Evolutionary conservation across 2,888 invertebrate genomes (phyloP), one percentile per base, ranked within the genome.

Genomic region (Cantharis lateralis): DNA sequence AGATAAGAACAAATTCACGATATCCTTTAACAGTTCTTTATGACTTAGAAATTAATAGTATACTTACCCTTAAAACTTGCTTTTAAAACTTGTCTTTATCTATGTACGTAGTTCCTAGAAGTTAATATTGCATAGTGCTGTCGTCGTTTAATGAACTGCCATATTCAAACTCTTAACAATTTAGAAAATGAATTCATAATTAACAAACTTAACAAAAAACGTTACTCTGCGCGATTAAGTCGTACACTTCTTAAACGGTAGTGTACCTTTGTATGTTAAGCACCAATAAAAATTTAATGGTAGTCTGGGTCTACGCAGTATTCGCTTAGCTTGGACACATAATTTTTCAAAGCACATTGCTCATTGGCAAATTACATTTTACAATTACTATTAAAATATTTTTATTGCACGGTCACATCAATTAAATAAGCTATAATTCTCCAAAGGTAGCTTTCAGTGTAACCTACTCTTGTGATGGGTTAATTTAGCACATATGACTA

Each of bases 1-100:
- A 66, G 77, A 77, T 77, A 77, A 77, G 74, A 61, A 73, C 64
- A 66, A 66, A 66, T 66, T 66, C 64, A 66, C 24, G 64, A 66
- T 66, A 66, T 66, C 64, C 64, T 66, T 66, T 66, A 66, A 66
- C 18, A 20, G 64, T 66, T 66, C 64, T 66, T 66, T 66, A 66
- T 20, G 64, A 66, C 20, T 24, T 24, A 18, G 13, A 66, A 66
- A 66, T 66, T 66, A 66, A 66, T 66, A 66, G 64, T n/a, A 20
- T n/a, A 18, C 18, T 20, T 66, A 18, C 18, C 18, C 20, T 66
- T 24, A 66, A 66, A 66, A 66, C 64, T 66, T 20, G 18, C 64
- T 66, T 20, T n/a, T n/a, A n/a, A 66, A 66, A 66, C 24, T 48
- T 48, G 48, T 48, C 48, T 48, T 48, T 48, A 48, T 48, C 48